Percentiles rank a stretch among this genome's conserved stretches.
Evolutionary conservation across 2,797 vertebrate genomes (phyloP).

Genomic region (Channa striata): DNA sequence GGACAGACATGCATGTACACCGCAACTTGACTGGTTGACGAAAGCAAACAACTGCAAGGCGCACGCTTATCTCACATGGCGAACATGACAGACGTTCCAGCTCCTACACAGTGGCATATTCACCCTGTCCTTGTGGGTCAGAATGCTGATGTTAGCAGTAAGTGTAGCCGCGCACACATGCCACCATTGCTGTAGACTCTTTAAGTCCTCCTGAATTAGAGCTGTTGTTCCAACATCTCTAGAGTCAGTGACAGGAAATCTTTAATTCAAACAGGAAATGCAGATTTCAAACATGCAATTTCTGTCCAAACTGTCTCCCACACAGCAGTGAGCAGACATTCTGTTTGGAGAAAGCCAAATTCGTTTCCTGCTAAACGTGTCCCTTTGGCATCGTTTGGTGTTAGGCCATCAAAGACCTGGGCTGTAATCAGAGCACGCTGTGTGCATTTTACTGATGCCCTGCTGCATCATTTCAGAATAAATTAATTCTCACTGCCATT

Average conservation of each 20-base stretch:
- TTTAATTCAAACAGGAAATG: constrained; percentile 5
- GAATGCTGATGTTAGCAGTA: background rate
- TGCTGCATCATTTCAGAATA: constrained; percentile 15
- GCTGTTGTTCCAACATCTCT: no score
- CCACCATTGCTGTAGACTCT: background rate
- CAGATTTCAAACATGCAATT: constrained; percentile 9
- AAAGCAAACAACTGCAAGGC: no score
- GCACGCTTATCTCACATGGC: background rate
- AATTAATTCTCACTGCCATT: constrained; percentile 31
- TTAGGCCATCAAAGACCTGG: constrained; percentile 16
- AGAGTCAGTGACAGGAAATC: no score
- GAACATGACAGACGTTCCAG: background rate
- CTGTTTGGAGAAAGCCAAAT: constrained; percentile 1
- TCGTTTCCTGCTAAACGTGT: constrained; percentile 17
- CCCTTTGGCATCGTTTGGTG: constrained; percentile 25
- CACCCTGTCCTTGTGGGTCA: background rate
- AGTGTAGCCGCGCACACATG: background rate
- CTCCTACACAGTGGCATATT: background rate
- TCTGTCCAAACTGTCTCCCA: constrained; percentile 4
- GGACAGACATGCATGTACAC: no score
- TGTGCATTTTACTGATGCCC: constrained; percentile 15
- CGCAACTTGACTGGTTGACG: no score
- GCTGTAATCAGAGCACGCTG: constrained; percentile 25
- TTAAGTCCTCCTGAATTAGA: background rate
- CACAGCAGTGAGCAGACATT: constrained; percentile 9